A percentile compares a stretch with the other conserved stretches of the same genome.
Conservation (phyloP, 2,797 vertebrate species). For the Sciaenops ocellatus region DNA sequence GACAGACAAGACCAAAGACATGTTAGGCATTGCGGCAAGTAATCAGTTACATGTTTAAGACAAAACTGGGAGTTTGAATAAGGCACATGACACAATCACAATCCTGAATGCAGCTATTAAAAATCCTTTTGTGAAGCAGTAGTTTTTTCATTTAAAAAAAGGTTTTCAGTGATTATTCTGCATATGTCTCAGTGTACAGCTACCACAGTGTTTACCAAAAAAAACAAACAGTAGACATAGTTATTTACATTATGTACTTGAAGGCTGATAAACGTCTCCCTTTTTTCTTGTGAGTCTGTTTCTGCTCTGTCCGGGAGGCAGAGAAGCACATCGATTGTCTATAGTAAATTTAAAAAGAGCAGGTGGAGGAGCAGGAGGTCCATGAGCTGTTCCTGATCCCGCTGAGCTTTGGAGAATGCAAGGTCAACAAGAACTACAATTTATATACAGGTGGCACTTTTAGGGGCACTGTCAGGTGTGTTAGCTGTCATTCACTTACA, state of each 20-base stretch:
- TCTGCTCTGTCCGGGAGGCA: slow-evolving; percentile 69
- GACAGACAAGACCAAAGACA: slow-evolving; percentile 55
- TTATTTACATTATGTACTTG: slow-evolving; percentile 58
- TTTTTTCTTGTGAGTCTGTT: slow-evolving; percentile 77
- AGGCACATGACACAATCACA: slow-evolving; percentile 67
- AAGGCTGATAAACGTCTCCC: slow-evolving; percentile 75
- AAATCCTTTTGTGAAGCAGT: slow-evolving; percentile 47
- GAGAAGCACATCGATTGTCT: slow-evolving; percentile 45
- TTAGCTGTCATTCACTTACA: slow-evolving; percentile 53
- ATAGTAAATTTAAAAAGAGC: slow-evolving; percentile 41
- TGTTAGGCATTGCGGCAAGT: slow-evolving; percentile 78
- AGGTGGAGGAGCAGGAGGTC: slow-evolving; percentile 20
- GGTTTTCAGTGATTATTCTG: slow-evolving; percentile 56
- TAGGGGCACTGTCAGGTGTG: slow-evolving; percentile 32
- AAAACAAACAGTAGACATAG: slow-evolving; percentile 32
- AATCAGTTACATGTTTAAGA: slow-evolving; percentile 60
- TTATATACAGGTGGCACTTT: slow-evolving; percentile 54
- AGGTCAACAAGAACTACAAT: slow-evolving; percentile 25
- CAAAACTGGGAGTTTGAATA: slow-evolving; percentile 58
- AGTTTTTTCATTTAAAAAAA: slow-evolving; percentile 49
- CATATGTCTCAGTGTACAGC: slow-evolving; percentile 72
- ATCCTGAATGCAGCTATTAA: slow-evolving; percentile 28
- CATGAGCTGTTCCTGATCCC: slow-evolving; percentile 28
- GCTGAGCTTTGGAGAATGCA: slow-evolving; percentile 6
- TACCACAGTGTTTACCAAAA: slow-evolving; percentile 58